A percentile compares a stretch with the other conserved stretches of the same genome.
Conservation (phyloP, 2,888 invertebrate genomes). For the Drosophila melanosoma region DNA sequence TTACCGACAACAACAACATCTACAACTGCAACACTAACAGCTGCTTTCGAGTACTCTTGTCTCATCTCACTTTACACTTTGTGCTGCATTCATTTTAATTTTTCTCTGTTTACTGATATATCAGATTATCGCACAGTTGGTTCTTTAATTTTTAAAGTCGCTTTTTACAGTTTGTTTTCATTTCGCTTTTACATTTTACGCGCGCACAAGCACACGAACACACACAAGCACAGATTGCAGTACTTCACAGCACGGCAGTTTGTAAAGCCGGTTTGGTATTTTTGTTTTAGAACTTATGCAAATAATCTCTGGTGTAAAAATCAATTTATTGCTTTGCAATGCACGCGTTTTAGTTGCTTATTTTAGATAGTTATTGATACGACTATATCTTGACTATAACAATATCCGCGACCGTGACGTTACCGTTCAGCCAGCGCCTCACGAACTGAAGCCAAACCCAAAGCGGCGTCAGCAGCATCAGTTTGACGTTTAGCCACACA, state of each 20-base stretch:
- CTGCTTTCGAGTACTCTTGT: slow-evolving; percentile 46
- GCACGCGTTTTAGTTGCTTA: slow-evolving; percentile 24
- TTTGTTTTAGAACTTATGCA: slow-evolving; percentile 1
- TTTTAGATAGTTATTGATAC: slow-evolving; percentile 7
- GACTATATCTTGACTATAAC: slow-evolving; percentile 1
- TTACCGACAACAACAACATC: slow-evolving; percentile 33
- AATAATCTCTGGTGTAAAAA: slow-evolving; percentile 1
- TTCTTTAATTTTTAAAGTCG: slow-evolving; percentile 20
- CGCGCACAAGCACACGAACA: slow-evolving; percentile 38
- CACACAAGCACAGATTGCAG: not conserved
- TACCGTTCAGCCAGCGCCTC: slow-evolving; percentile 75
- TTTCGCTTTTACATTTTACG: slow-evolving; percentile 42
- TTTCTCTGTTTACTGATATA: slow-evolving; percentile 50
- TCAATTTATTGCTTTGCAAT: slow-evolving; percentile 26
- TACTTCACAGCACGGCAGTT: not conserved
- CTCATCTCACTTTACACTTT: slow-evolving; percentile 41
- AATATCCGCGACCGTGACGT: slow-evolving; percentile 60
- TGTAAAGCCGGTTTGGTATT: not conserved
- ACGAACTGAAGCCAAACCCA: slow-evolving; percentile 61
- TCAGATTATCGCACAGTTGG: slow-evolving; percentile 17
- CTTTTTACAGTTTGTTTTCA: slow-evolving; percentile 34
- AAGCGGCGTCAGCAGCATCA: slow-evolving; percentile 56
- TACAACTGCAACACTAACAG: slow-evolving; percentile 64
- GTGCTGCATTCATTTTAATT: slow-evolving; percentile 20
- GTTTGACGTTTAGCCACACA: slow-evolving; percentile 63